A percentile compares a stretch with the other conserved stretches of the same genome.
phyloP scores from a whole-genome alignment of 30 jellyfish, hydroid and myxozoan genomes.

The Hydra vulgaris region DNA sequence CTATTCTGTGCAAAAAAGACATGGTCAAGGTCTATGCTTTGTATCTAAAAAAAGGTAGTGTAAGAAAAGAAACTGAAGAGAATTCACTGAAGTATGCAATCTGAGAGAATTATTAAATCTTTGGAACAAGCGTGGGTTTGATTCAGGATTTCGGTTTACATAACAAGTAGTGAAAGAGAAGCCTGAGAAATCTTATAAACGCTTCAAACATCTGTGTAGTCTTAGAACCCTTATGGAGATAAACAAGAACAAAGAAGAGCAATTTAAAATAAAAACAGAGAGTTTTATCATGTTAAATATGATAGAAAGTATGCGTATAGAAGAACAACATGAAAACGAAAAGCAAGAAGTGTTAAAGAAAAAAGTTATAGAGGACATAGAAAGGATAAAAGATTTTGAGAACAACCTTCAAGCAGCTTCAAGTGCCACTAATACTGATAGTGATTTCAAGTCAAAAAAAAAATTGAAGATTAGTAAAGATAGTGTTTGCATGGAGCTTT shows the following conservation, averaged over 20 bases:
- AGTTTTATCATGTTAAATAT: no score
- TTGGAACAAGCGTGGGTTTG: neutral
- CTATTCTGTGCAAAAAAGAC: neutral
- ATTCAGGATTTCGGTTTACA: neutral
- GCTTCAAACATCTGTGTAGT: no score
- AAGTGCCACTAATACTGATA: no score
- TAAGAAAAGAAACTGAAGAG: neutral
- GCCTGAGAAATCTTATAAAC: neutral
- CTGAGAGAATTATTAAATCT: neutral
- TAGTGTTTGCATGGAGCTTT: no score
- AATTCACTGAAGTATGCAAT: neutral
- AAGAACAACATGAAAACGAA: no score
- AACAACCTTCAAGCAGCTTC: no score
- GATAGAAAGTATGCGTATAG: no score
- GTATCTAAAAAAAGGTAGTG: neutral
- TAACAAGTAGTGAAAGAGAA: neutral
- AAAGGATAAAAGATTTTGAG: no score
- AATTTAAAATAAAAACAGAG: neutral
- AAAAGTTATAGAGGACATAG: no score
- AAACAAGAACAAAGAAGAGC: neutral
- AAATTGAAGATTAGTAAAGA: no score
- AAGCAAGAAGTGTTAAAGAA: no score
- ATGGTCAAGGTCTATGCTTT: neutral
- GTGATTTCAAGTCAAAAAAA: no score
- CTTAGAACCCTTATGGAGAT: neutral